Evolutionary conservation across 2,113 vertebrate genomes (phyloP), one percentile per base, ranked within the genome.

Genomic region (Mus spicilegus): DNA sequence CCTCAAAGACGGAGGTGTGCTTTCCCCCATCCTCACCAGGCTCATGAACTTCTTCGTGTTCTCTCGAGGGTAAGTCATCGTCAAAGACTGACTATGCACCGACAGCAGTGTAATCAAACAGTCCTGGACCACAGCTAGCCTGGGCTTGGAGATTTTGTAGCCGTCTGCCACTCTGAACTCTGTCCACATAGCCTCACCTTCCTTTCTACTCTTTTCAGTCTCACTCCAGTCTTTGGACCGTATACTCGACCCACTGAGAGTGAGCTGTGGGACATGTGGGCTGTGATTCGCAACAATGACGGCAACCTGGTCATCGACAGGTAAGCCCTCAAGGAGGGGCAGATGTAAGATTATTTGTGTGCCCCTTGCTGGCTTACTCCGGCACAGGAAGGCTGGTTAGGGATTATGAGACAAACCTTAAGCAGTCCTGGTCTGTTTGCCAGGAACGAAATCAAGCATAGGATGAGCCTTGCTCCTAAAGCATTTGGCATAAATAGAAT

Each of bases 211-310:
- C 65, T 91, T 46, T 92, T 28, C 96, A 99, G 99, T 70, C 98
- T 99, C 0, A 97, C 99, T 2, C 99, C 99, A 0, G 99, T 99
- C 80, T 99, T 99, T 0, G 99, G 99, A 56, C 99, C 99, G 0
- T 99, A 99, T 97, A 99, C 99, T 0, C 99, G 99, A 93, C 99
- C 99, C 46, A 99, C 99, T 0, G 99, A 99, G 26, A 98, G 99
- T 0, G 99, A 99, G 86, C 98, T 99, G 90, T 99, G 99, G 99
- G 99, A 99, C 97, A 99, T 99, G 99, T 99, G 99, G 99, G 99
- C 99, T 0, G 98, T 98, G 0, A 93, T 99, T n/a, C 98, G 99
- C 97, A 99, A 98, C 93, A 99, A 99, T 0, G 99, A 99, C 0
- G 99, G 99, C 58, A 99, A 99, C 97, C 97, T 99, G 0, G 99